phyloP scores from a whole-genome alignment of 2,113 vertebrate species.

The Fulmarus glacialis region DNA sequence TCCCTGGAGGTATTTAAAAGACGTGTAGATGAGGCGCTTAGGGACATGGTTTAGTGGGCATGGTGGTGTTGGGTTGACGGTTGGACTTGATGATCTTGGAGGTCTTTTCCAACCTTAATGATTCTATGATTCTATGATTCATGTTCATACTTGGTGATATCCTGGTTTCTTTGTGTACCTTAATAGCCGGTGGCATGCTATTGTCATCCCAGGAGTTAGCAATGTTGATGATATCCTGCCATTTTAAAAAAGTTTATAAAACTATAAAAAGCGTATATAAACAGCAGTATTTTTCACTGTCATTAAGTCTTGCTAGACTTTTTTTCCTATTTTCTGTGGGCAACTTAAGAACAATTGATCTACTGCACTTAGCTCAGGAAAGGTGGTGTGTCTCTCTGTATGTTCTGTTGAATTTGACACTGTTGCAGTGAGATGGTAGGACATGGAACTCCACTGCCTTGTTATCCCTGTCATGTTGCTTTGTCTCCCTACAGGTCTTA shows the following conservation, averaged over 20 bases:
- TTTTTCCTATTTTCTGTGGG: not conserved
- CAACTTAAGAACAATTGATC: not conserved
- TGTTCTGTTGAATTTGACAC: not conserved
- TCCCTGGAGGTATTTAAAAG: no score
- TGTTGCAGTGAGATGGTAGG: not conserved
- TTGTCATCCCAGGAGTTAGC: not conserved
- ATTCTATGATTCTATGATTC: no score
- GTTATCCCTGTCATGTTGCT: not conserved
- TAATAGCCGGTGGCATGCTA: not conserved
- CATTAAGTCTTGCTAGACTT: not conserved
- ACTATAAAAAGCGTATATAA: not conserved
- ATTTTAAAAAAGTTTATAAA: not conserved
- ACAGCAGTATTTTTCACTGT: not conserved
- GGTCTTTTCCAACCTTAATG: no score
- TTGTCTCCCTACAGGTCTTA: not conserved
- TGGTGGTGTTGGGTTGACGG: no score
- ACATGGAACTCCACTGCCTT: not conserved
- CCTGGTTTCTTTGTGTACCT: not conserved
- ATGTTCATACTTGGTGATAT: not conserved
- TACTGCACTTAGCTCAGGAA: not conserved
- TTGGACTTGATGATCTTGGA: no score
- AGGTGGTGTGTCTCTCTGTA: fast-evolving
- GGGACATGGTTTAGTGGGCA: no score
- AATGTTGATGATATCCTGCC: not conserved
- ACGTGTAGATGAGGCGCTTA: no score